phyloP scores from a whole-genome alignment of 2,888 invertebrate species.

The Leptogaster cylindrica region DNA sequence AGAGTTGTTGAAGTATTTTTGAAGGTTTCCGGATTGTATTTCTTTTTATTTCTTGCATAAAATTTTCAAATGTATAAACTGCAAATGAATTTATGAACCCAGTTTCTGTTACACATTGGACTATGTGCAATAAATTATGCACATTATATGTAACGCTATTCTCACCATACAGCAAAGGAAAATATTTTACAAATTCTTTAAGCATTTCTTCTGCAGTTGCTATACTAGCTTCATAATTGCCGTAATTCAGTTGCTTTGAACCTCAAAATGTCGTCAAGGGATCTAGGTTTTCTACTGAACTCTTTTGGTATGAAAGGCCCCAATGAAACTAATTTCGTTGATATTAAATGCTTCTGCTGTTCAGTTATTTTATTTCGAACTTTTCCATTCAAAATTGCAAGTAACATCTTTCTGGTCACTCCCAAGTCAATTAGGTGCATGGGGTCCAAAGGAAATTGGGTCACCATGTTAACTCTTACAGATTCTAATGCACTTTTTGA shows the following conservation, averaged over 20 bases:
- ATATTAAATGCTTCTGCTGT: neutral
- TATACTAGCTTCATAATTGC: slow-evolving; percentile 38
- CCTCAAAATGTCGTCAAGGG: slow-evolving; percentile 40
- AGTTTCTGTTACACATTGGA: slow-evolving; percentile 22
- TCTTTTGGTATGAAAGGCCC: slow-evolving; percentile 27
- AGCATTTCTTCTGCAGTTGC: slow-evolving; percentile 32
- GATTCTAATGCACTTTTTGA: slow-evolving; percentile 18
- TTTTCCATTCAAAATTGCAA: neutral
- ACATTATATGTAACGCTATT: slow-evolving; percentile 45
- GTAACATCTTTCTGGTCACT: slow-evolving; percentile 2
- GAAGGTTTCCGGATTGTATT: slow-evolving; percentile 32
- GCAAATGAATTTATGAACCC: slow-evolving; percentile 41
- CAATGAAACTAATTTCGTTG: neutral
- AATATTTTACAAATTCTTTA: slow-evolving; percentile 44
- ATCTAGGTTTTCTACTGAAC: slow-evolving; percentile 44
- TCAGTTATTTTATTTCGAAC: neutral
- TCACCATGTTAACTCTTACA: slow-evolving; percentile 1
- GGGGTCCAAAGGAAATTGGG: slow-evolving; percentile 14
- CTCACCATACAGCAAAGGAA: slow-evolving; percentile 44
- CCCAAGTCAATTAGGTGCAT: slow-evolving; percentile 21
- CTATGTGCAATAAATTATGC: slow-evolving; percentile 43
- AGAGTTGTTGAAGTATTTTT: slow-evolving; percentile 31
- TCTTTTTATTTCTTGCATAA: slow-evolving; percentile 33
- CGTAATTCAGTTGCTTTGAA: slow-evolving; percentile 45
- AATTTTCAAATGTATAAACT: slow-evolving; percentile 46